A percentile compares a stretch with the other conserved stretches of the same genome.
phyloP scores from a whole-genome alignment of 2,888 invertebrate genomes.

The Chironomus riparius region DNA sequence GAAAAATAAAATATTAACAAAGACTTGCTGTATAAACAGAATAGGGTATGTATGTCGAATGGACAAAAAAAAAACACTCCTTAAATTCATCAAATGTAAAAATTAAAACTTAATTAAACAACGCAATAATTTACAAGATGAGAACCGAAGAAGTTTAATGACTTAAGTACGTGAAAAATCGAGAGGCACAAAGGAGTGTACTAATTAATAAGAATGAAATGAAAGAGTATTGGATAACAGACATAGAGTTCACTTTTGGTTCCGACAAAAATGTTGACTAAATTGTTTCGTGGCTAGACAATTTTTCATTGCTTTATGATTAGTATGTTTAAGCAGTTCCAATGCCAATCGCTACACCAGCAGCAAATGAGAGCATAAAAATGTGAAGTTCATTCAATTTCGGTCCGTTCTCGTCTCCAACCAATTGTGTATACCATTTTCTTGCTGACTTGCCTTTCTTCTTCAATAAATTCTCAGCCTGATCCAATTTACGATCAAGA shows the following conservation, averaged over 20 bases:
- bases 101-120: background rate
- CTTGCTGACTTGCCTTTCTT: conserved; percentile 61
- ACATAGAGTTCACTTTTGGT: background rate
- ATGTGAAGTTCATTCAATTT: conserved; percentile 68
- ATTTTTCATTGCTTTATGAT: background rate
- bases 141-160: background rate
- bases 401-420: conserved; percentile 54
- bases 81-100: background rate
- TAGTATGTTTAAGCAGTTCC: conserved; percentile 35
- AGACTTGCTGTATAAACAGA: too few relatives aligned
- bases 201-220: too few relatives aligned
- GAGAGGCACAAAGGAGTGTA: too few relatives aligned
- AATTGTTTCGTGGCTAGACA: too few relatives aligned
- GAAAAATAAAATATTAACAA: too few relatives aligned
- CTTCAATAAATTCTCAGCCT: conserved; percentile 65
- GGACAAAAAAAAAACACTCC: too few relatives aligned
- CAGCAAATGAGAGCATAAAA: conserved; percentile 70
- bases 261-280: background rate
- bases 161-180: background rate
- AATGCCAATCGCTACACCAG: conserved; percentile 64
- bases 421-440: conserved; percentile 64
- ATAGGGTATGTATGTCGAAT: too few relatives aligned
- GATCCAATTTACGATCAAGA: conserved; percentile 72
- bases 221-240: background rate
- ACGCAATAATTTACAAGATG: background rate